Conservation (phyloP, 2,113 vertebrate genomes). For the Oryzias woworae region DNA sequence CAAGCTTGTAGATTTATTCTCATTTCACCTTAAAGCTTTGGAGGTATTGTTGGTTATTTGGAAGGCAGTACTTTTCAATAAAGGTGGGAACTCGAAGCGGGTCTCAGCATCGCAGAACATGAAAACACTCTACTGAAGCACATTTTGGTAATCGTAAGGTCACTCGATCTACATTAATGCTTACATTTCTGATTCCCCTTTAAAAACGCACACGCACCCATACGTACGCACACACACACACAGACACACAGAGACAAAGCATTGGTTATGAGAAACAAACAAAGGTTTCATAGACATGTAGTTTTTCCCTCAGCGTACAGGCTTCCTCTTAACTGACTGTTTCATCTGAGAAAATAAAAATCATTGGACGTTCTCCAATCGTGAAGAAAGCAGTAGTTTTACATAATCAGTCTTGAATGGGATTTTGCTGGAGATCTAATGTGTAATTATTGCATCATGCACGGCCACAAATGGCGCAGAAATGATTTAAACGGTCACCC, state of each 20-base stretch:
- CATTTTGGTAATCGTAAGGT: slow-evolving; percentile 78
- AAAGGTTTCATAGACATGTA: slow-evolving; percentile 49
- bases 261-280: slow-evolving; percentile 55
- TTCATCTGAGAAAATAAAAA: slow-evolving; percentile 46
- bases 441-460: slow-evolving; percentile 70
- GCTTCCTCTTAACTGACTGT: slow-evolving; percentile 35
- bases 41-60: slow-evolving; percentile 63
- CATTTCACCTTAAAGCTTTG: slow-evolving; percentile 68
- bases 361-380: slow-evolving; percentile 25
- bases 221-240: too few relatives aligned
- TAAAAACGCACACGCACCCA: neutral
- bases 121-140: slow-evolving; percentile 62
- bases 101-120: slow-evolving; percentile 53
- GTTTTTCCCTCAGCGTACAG: slow-evolving; percentile 36
- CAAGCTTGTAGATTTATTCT: slow-evolving; percentile 41
- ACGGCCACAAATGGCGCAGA: slow-evolving; percentile 52
- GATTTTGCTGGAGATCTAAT: slow-evolving; percentile 50
- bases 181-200: slow-evolving; percentile 52
- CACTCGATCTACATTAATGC: slow-evolving; percentile 68
- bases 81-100: slow-evolving; percentile 48
- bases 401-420: slow-evolving; percentile 26
- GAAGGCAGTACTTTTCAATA: slow-evolving; percentile 69
- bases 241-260: neutral
- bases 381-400: slow-evolving; percentile 25
- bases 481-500: slow-evolving; percentile 49